Conservation (phyloP, 2,888 invertebrate genomes). For the Teleogryllus oceanicus region DNA sequence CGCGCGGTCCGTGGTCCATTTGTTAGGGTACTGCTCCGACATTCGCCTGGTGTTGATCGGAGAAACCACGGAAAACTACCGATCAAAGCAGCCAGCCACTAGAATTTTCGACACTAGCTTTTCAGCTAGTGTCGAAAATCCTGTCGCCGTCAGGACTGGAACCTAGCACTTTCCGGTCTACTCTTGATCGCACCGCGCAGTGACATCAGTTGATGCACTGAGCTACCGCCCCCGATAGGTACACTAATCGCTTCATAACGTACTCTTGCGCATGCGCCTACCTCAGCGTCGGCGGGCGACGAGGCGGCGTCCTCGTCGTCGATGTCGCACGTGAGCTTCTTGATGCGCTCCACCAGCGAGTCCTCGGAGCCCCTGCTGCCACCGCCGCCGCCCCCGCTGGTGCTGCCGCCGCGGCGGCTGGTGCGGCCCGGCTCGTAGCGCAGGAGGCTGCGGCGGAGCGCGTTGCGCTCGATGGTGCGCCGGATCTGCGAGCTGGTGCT, state of each 20-base stretch:
- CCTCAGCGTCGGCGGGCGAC: not conserved
- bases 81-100: no score
- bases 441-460: constrained; percentile 72
- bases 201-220: no score
- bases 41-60: no score
- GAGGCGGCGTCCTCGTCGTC: constrained; percentile 55
- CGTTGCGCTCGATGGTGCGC: constrained; percentile 78
- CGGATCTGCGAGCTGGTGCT: constrained; percentile 49
- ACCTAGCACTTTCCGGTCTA: no score
- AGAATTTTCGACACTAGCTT: no score
- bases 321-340: constrained; percentile 79
- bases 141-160: no score
- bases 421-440: constrained; percentile 60
- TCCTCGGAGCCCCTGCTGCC: constrained; percentile 55
- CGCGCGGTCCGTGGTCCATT: no score
- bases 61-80: no score
- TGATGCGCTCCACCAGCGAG: constrained; percentile 80
- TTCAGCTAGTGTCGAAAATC: no score
- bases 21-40: no score
- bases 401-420: constrained; percentile 50
- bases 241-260: not conserved
- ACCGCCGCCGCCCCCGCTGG: constrained; percentile 44
- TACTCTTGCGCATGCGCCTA: not conserved
- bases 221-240: no score
- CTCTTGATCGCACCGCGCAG: no score